Conservation (phyloP, 2,888 invertebrate genomes). For the Ferdinandea cuprea region DNA sequence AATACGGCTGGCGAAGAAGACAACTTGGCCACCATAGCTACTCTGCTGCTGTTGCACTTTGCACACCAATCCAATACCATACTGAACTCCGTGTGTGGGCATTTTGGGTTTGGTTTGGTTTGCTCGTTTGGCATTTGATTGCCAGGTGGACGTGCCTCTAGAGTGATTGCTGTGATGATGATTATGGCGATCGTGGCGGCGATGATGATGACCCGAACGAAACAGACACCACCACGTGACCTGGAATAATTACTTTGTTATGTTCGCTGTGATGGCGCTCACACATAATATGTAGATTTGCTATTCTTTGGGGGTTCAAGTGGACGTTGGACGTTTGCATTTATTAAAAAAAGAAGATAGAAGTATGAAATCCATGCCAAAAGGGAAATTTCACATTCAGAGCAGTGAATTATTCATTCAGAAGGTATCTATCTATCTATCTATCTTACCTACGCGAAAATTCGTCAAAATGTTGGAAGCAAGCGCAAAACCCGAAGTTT, state of each 20-base stretch:
- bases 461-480: conserved; percentile 48
- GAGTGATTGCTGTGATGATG: conserved; percentile 49
- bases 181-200: conserved; percentile 46
- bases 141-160: conserved; percentile 60
- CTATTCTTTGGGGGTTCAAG: neutral
- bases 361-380: conserved; percentile 43
- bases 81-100: conserved; percentile 59
- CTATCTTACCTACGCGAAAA: no score
- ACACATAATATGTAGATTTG: conserved; percentile 1
- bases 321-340: conserved; percentile 14
- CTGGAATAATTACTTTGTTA: conserved; percentile 41
- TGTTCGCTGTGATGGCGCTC: neutral
- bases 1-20: conserved; percentile 30
- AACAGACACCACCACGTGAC: conserved; percentile 36
- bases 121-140: conserved; percentile 55
- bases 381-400: conserved; percentile 25
- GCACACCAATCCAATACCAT: neutral
- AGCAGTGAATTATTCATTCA: conserved; percentile 53
- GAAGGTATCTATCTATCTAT: no score
- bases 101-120: conserved; percentile 40
- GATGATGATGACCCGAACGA: conserved; percentile 38
- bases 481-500: conserved; percentile 46
- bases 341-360: conserved; percentile 21
- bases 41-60: conserved; percentile 13
- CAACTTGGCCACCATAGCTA: conserved; percentile 23